phyloP scores from a whole-genome alignment of 2,797 vertebrate genomes.

The Macropus fuliginosus region DNA sequence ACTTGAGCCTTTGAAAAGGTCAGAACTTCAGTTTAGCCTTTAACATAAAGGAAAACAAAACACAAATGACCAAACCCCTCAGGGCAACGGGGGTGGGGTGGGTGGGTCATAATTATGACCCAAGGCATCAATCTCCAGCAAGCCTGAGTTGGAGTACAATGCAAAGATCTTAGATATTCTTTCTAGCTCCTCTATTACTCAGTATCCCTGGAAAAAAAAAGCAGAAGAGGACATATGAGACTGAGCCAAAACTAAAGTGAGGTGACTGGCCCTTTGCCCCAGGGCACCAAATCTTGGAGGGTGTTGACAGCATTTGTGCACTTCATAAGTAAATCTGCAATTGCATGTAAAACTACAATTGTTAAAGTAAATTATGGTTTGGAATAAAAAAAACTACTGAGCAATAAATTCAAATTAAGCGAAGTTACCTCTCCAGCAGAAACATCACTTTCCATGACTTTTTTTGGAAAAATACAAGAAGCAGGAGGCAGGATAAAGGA shows the following conservation, averaged over 20 bases:
- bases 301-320: background rate
- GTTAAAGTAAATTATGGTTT: slow-evolving; percentile 32
- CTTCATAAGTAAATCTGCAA: background rate
- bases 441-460: background rate
- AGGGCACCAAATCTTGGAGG: background rate
- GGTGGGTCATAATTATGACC: background rate
- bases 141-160: background rate
- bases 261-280: background rate
- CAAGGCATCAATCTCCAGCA: background rate
- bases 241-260: background rate
- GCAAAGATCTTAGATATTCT: background rate
- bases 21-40: slow-evolving; percentile 4
- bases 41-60: background rate
- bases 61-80: background rate
- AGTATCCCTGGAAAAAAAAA: background rate
- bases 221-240: background rate
- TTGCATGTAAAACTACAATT: background rate
- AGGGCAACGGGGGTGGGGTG: background rate
- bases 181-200: background rate
- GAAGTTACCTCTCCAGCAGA: background rate
- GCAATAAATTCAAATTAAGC: slow-evolving; percentile 32
- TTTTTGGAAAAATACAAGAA: slow-evolving; percentile 10
- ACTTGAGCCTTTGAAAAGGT: background rate
- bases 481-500: slow-evolving; percentile 1
- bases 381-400: background rate